Base-by-base conservation (phyloP, 2,113 vertebrate genomes). In the Eublepharis macularius region DNA sequence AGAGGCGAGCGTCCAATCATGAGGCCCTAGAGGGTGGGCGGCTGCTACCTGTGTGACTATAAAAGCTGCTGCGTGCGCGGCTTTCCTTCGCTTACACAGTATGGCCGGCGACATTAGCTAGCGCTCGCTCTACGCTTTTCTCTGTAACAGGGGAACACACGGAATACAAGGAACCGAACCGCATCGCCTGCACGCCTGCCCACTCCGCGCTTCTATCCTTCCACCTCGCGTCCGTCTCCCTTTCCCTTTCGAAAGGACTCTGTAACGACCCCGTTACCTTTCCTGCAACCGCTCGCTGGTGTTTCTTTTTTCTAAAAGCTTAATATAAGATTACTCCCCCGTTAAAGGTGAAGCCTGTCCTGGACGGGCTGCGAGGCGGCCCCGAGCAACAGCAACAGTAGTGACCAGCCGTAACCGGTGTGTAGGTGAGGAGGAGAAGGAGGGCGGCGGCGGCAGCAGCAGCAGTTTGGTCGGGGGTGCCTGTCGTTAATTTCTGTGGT, bases 91-190 rank as follows among this genome's bases (percentile, higher is more conserved):
- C 98, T 98, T 98, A 96, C 98, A 98, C 98, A 99, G 98, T 99
- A 99, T 99, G 98, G 98, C 98, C 98, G 98, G 98, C 98, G 98
- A 99, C 94, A 99, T 99, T 99, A 99, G 98, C 98, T 99, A 99
- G 98, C 98, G 97, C 96, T 98, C 97, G 98, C 98, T 97, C 94
- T 85, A 96, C 95, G 96, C 97, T 97, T 94, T 98, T 98, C 98
- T 99, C 98, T 99, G 97, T 95, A 97, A 98, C 98, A 98, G 97
- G 98, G 97, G 97, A 98, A 98, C 96, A 97, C 95, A 98, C 97
- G 96, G 97, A 98, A 96, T 97, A 96, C 97, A 96, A 97, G 95
- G 96, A 96, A 96, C 96, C 95, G 96, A 94, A 96, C 96, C 94
- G 94, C 95, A 95, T 96, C 92, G 92, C 88, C 93, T 93, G 94